Base-by-base conservation (phyloP, 2,797 vertebrate genomes). In the Megaceryle alcyon region DNA sequence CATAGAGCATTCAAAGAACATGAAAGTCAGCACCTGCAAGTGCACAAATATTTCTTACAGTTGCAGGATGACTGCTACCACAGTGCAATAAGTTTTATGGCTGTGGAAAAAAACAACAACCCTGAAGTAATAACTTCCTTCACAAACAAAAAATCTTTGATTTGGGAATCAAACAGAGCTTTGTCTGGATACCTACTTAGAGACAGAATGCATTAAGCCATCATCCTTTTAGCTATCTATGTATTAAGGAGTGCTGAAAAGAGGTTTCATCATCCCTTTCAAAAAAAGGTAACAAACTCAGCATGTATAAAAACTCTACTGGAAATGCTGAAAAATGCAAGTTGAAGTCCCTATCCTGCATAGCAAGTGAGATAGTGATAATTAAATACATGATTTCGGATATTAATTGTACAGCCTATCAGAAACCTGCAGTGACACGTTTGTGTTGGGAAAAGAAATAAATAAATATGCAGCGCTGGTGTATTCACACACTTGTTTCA, bases 401-500 rank as follows among this genome's bases (percentile, higher is more conserved):
- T 51, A 91, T 69, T 37, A 86, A 88, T 61, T 82, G 53, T 49
- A 91, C 46, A 93, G 72, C n/a, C 76, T 66, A 84, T 85, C 77
- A 86, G 92, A 85, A 95, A 66, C 37, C 64, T 76, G 63, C 43
- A 95, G 66, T 71, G 86, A 76, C 70, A 85, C 49, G 78, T 71
- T 43, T 95, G 54, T 77, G 33, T 79, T 94, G 72, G 15, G 92
- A n/a, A 88, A 95, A 92, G 80, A 83, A 84, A 71, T 82, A 39
- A 13, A 39, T 39, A 39, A 39, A 18, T 65, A 69, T 88, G 78
- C 41, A 41, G 68, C 92, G 71, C 66, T 92, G 61, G 73, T 88
- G 33, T 73, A 91, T 95, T 95, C 70, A 79, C 57, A 59, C 56
- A 71, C 66, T 96, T 88, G 79, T 94, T 94, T 77, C 86, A 48